phyloP scores from a whole-genome alignment of 2,888 invertebrate genomes.

The Orchesella flavescens region DNA sequence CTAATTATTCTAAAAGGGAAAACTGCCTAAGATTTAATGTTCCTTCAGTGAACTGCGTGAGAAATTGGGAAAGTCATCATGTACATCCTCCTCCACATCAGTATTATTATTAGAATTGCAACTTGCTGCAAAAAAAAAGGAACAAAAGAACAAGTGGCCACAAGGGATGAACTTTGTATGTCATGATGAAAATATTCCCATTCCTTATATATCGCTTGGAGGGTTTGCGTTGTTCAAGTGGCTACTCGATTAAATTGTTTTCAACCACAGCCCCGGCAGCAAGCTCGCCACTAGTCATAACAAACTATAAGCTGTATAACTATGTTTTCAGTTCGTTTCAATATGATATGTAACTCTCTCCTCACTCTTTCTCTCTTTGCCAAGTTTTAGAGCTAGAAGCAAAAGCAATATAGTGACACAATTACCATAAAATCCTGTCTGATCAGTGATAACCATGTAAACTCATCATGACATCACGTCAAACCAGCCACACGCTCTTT shows the following conservation, averaged over 20 bases:
- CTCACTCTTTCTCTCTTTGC: slow-evolving; percentile 32
- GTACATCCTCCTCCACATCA: slow-evolving; percentile 3
- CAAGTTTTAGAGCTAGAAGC: slow-evolving; percentile 13
- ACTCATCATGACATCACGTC: slow-evolving; percentile 66
- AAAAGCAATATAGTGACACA: slow-evolving; percentile 52
- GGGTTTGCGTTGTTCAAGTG: slow-evolving; percentile 64
- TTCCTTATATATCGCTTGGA: slow-evolving; percentile 36
- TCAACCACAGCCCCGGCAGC: slow-evolving; percentile 61
- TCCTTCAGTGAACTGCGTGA: slow-evolving; percentile 46
- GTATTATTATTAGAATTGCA: slow-evolving; percentile 17
- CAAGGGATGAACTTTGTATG: slow-evolving; percentile 46
- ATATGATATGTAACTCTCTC: slow-evolving; percentile 19
- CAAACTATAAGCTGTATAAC: slow-evolving; percentile 36
- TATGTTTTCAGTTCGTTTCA: slow-evolving; percentile 8
- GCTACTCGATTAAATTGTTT: slow-evolving; percentile 68
- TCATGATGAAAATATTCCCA: not conserved
- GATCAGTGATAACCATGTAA: slow-evolving; percentile 67
- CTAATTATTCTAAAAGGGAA: too few species aligned
- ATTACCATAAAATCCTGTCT: slow-evolving; percentile 68
- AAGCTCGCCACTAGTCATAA: slow-evolving; percentile 54
- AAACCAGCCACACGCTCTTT: slow-evolving; percentile 59
- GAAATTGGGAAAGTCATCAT: slow-evolving; percentile 41
- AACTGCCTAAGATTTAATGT: not conserved
- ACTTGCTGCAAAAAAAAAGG: slow-evolving; percentile 35
- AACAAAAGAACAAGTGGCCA: slow-evolving; percentile 61